Conservation (phyloP, 2,888 invertebrate species). For the Rhodophaea formosa region DNA sequence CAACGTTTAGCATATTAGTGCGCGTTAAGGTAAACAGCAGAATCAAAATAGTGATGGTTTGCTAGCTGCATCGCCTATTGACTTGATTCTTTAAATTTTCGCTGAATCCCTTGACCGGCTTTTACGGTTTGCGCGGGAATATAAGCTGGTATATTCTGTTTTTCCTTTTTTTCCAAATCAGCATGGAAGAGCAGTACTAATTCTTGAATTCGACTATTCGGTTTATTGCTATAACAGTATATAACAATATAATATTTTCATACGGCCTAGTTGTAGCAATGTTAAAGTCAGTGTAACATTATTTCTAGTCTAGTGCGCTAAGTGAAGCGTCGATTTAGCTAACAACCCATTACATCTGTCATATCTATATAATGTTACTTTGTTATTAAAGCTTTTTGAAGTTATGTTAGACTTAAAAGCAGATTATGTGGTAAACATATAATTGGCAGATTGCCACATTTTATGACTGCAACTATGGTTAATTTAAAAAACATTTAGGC, state of each 20-base stretch:
- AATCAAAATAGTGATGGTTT: no score
- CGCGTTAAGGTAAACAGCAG: no score
- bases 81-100: no score
- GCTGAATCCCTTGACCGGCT: no score
- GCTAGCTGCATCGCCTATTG: no score
- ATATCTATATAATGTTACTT: neutral
- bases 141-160: no score
- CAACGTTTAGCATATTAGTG: no score
- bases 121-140: no score
- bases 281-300: neutral
- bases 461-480: no score
- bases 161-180: no score
- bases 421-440: neutral
- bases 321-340: neutral
- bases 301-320: conserved; percentile 15
- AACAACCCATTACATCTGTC: neutral
- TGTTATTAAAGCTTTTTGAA: neutral
- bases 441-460: neutral
- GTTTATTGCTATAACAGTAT: neutral
- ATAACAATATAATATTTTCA: neutral
- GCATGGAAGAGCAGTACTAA: no score
- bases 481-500: no score
- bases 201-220: neutral
- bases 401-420: neutral
- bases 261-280: neutral